Base-by-base conservation (phyloP, 2,113 vertebrate species). In the Fulmarus glacialis region DNA sequence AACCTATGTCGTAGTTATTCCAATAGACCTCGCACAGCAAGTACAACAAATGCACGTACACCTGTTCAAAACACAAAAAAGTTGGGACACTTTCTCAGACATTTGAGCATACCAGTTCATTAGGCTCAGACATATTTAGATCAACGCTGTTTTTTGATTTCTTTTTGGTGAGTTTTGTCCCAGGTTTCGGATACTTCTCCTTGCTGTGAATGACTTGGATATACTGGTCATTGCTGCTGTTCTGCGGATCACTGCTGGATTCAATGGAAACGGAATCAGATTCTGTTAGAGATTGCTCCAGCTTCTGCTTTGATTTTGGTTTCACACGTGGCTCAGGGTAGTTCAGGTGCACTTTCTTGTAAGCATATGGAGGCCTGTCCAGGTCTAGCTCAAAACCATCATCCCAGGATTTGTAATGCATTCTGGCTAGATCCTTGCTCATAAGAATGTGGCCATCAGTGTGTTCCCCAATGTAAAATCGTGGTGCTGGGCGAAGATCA, bases 171-270 rank as follows among this genome's bases (percentile, higher is more conserved):
- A 91, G 13, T 81, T 98, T 99, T 40, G 97, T 84, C 5, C 92
- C 97, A 18, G 98, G 52, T 92, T 98, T 98, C 0, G 98, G 97
- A 42, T 98, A 98, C 81, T 98, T 98, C 67, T 99, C 98, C 91
- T 98, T 99, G 91, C 97, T 99, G 21, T 98, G 99, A 84, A 98
- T 98, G 90, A 99, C 98, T 81, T 99, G 99, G 34, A 99, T 99
- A 80, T 99, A 99, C 86, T 99, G 99, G 96, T 99, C 99, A 1
- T 98, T 98, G 96, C 99, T 98, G 97, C 99, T 99, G 96, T 98
- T 99, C 94, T 99, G 99, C 1, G 98, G 99, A 94, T 99, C 99
- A 1, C 99, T 99, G 96, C 99, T 99, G 67, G 99, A 99, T 15
- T 98, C 98, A 22, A 98, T 79, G 2, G 99, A 99, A 52, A 98